Evolutionary conservation across 1,140 invertebrate species (phyloP).

Genomic region (Tyrophagus putrescentiae): DNA sequence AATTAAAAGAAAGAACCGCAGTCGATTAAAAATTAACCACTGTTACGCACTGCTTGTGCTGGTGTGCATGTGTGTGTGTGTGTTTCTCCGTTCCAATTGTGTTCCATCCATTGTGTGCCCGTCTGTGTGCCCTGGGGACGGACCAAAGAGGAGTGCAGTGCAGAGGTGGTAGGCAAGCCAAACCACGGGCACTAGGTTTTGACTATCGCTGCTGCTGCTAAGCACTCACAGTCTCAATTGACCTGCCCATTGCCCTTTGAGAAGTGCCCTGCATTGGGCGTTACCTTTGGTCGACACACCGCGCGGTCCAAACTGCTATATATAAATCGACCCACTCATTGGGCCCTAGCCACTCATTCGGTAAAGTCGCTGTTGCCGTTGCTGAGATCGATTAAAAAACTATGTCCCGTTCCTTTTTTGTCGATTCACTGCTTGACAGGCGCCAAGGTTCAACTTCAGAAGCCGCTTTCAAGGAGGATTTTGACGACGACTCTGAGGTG

Average conservation of each 20-base stretch:
- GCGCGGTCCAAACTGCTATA: no score
- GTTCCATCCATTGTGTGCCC: not conserved
- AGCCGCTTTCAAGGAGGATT: not conserved
- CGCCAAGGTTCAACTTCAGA: not conserved
- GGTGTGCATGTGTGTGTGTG: not conserved
- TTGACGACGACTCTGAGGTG: not conserved
- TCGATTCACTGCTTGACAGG: not conserved
- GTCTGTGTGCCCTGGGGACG: no score
- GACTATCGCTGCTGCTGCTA: not conserved
- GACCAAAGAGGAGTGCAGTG: no score
- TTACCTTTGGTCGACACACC: no score
- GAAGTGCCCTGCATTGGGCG: not conserved
- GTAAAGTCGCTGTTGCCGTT: no score
- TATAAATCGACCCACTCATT: not conserved
- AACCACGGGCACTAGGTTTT: no score
- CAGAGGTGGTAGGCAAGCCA: no score
- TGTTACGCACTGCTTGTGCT: not conserved
- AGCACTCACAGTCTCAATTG: not conserved
- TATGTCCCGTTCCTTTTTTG: conserved; percentile 10
- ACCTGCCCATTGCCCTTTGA: not conserved
- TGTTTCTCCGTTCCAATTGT: not conserved
- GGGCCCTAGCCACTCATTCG: no score
- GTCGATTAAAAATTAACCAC: no score
- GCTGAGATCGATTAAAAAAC: no score
- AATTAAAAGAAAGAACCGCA: no score